These are phyloP conservation scores for Amyelois transitella DNA, from an alignment of 1,140 invertebrate species.

Conservation along the genomic window DNA sequence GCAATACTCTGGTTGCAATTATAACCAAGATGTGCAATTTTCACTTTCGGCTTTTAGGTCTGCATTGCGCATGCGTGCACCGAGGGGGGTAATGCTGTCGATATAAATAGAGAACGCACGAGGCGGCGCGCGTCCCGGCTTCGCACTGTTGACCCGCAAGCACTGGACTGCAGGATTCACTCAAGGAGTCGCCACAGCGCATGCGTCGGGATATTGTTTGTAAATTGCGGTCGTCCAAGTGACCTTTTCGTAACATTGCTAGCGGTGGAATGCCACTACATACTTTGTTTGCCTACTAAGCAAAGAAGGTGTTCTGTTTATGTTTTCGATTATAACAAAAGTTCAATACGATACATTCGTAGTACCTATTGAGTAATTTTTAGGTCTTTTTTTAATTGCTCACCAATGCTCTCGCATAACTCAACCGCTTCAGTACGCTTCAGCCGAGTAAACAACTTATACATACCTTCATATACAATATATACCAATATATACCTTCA, in stretches of 20 bases:
- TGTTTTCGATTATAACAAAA: no score
- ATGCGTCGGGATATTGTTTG: conserved; percentile 51
- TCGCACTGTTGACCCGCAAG: conserved; percentile 18
- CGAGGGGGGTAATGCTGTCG: conserved; percentile 40
- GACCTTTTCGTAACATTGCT: conserved; percentile 28
- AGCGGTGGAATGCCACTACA: background rate
- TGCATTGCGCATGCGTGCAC: conserved; percentile 56
- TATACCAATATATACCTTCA: no score
- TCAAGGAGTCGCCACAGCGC: conserved; percentile 18
- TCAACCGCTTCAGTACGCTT: no score
- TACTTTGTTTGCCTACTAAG: background rate
- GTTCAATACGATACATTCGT: no score
- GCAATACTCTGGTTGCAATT: conserved; percentile 30
- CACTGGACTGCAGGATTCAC: conserved; percentile 8
- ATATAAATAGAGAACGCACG: conserved; percentile 62
- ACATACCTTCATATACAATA: no score
- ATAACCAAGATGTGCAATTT: conserved; percentile 66
- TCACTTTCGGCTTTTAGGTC: conserved; percentile 60
- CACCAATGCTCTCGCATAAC: no score
- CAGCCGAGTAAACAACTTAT: no score
- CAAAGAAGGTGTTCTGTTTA: no score
- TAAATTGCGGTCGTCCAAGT: conserved; percentile 44
- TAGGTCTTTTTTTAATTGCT: no score
- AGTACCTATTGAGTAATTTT: no score
- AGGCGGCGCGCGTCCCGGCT: conserved; percentile 31